phyloP scores from a whole-genome alignment of 2,888 invertebrate genomes.

The Spodoptera exigua region DNA sequence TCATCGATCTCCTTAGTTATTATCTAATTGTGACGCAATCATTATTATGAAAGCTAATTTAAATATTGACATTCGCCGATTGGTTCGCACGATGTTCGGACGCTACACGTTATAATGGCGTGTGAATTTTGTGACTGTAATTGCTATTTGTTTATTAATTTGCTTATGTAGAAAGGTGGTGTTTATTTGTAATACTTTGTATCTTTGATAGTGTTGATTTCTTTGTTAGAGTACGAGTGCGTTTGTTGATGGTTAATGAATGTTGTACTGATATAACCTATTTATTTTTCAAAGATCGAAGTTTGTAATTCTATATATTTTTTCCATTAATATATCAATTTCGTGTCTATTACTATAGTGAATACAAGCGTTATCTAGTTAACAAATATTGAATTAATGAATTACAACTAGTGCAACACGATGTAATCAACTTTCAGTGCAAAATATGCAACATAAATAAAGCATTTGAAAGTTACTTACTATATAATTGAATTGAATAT shows the following conservation, averaged over 20 bases:
- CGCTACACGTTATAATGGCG: conserved; percentile 34
- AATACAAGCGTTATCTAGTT: no score
- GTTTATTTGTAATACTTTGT: conserved; percentile 8
- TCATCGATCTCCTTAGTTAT: conserved; percentile 74
- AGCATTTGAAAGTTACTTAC: conserved; percentile 28
- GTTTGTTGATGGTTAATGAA: no score
- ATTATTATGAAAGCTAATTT: conserved; percentile 72
- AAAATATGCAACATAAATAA: conserved; percentile 5
- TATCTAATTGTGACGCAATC: conserved; percentile 83
- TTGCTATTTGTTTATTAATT: conserved; percentile 28
- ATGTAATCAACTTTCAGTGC: conserved; percentile 7
- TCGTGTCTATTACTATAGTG: no score
- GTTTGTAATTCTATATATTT: no score
- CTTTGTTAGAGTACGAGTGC: no score
- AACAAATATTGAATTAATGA: no score
- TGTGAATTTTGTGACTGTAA: conserved; percentile 47
- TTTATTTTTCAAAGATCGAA: no score
- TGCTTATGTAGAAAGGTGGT: conserved; percentile 13
- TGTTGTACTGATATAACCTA: no score
- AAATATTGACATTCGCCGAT: conserved; percentile 72
- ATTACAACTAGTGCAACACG: background rate
- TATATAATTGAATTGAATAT: conserved; percentile 6
- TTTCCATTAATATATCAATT: no score
- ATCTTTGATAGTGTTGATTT: no score
- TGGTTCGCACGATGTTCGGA: conserved; percentile 40